Evolutionary conservation across 2,888 invertebrate genomes (phyloP), one percentile per base, ranked within the genome.

Genomic region (Caenorhabditis sp.): DNA sequence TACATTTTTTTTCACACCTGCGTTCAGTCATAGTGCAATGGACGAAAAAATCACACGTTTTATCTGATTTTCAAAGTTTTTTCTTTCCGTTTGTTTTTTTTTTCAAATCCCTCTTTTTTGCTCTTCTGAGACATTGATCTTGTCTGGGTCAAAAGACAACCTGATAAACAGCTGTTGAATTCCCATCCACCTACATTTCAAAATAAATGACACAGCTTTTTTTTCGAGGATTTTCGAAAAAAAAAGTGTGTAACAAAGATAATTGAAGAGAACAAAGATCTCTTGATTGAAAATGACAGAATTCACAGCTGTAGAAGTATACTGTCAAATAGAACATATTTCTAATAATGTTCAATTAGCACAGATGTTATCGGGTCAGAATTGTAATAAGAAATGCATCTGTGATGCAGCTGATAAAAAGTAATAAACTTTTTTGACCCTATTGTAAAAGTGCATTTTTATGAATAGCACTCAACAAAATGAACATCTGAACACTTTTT

Each of bases 101-200:
- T 56, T 4, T 3, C 14, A 14, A 10, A 27, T 56, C 14, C 14
- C 26, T 56, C 21, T 23, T 52, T 52, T 52, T 21, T 52, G 8
- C 21, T 52, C 21, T 23, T 23, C 21, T 21, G 21, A 43, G 17
- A 43, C 12, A 43, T 43, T 43, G 43, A 17, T 43, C 17, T 21
- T 20, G 23, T 52, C 52, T 23, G n/a, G 52, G 52, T 52, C 52
- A 52, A 52, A 52, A 14, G 17, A 17, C 4, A 31, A 31, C 31
- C 21, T 52, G 52, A 21, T 52, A 52, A 70, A 62, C 70, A 70
- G 62, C 70, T 70, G 70, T 65, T 62, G 21, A 21, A 52, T 17
- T 23, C 59, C 65, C 62, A 61, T 52, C 52, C 52, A 52, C 52
- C 52, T 23, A 52, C 52, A 23, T 23, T 52, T 52, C 4, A n/a